Evolutionary conservation across 2,113 vertebrate genomes (phyloP).

Genomic region (Pelmatolapia mariae): DNA sequence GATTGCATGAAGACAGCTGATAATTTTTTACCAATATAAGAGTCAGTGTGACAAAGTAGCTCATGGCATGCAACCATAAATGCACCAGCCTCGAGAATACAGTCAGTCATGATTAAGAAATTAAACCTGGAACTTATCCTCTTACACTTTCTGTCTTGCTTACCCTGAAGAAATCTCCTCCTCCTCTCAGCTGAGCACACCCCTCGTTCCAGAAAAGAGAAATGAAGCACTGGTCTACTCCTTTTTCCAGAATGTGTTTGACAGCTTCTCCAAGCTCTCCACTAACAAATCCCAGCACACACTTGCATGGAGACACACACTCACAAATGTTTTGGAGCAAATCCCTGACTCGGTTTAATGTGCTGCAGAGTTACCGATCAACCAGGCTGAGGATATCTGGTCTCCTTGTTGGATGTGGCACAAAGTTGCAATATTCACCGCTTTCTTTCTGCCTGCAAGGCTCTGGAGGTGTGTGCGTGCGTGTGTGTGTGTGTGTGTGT

Average conservation of each 20-base stretch:
- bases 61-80: background rate
- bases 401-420: slow-evolving; percentile 9
- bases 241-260: slow-evolving; percentile 30
- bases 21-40: background rate
- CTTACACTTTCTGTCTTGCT: background rate
- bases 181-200: background rate
- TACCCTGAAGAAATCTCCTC: background rate
- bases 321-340: slow-evolving; percentile 1
- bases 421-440: slow-evolving; percentile 9
- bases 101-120: background rate
- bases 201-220: background rate
- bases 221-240: slow-evolving; percentile 6
- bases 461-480: background rate
- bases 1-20: background rate
- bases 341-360: background rate
- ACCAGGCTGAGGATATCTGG: slow-evolving; percentile 1
- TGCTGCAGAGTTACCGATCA: slow-evolving; percentile 21
- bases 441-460: slow-evolving; percentile 1
- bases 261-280: slow-evolving; percentile 12
- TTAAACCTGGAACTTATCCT: background rate
- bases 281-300: slow-evolving; percentile 12
- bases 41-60: background rate
- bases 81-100: background rate
- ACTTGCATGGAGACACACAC: background rate
- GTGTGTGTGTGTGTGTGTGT: background rate